phyloP scores from a whole-genome alignment of 2,113 vertebrate genomes.

The Triplophysa tibetana region DNA sequence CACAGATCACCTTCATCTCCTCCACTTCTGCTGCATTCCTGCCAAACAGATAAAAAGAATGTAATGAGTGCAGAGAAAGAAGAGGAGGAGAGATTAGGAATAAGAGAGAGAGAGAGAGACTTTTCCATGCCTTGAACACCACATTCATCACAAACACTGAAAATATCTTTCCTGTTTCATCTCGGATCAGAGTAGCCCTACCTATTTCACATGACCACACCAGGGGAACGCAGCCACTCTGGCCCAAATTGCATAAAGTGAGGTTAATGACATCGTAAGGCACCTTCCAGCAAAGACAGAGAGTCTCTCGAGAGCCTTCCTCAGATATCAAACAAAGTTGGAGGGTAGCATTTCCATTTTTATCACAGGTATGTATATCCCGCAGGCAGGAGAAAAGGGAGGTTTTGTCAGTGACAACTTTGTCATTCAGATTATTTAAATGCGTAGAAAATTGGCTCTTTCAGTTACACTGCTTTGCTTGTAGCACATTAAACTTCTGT shows the following conservation, averaged over 20 bases:
- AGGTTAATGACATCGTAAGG: constrained; percentile 69
- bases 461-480: not conserved
- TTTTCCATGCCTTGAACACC: constrained; percentile 47
- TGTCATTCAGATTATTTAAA: not conserved
- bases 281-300: constrained; percentile 52
- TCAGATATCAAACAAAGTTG: constrained; percentile 41
- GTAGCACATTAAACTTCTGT: not conserved
- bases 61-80: constrained; percentile 12
- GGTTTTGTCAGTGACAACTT: not conserved
- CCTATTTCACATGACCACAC: constrained; percentile 49
- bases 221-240: constrained; percentile 47
- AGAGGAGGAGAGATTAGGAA: not conserved
- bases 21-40: constrained; percentile 52
- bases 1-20: constrained; percentile 68
- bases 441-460: not conserved
- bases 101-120: constrained; percentile 14
- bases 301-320: constrained; percentile 46
- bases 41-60: constrained; percentile 49
- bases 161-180: constrained; percentile 64
- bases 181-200: constrained; percentile 50
- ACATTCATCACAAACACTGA: constrained; percentile 67
- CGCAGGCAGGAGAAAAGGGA: not conserved
- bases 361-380: constrained; percentile 41
- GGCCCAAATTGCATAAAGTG: constrained; percentile 68
- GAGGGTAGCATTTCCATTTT: constrained; percentile 46